Evolutionary conservation across 1,140 invertebrate genomes (phyloP).

Genomic region (Cydia splendana): DNA sequence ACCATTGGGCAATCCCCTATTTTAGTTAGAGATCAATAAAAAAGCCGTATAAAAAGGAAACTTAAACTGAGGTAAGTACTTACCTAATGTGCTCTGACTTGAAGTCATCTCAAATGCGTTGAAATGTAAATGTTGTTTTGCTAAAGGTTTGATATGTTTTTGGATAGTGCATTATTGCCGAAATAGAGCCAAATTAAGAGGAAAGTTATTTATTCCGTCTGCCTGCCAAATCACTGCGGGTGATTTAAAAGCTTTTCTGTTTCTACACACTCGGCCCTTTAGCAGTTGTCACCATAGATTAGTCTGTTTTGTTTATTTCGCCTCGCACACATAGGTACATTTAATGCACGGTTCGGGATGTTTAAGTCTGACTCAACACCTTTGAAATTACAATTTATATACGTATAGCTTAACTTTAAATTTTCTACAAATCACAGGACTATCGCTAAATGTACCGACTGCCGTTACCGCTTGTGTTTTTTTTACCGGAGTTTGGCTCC

Average conservation of each 20-base stretch:
- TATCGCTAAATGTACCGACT: neutral
- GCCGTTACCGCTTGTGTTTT: neutral
- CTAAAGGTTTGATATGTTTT: neutral
- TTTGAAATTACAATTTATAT: neutral
- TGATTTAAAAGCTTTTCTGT: neutral
- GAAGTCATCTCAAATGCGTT: neutral
- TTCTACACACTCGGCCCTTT: neutral
- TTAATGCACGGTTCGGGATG: neutral
- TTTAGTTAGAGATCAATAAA: neutral
- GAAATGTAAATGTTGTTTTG: neutral
- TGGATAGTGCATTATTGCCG: neutral
- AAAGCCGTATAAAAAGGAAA: neutral
- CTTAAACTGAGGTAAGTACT: no score
- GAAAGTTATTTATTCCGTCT: neutral
- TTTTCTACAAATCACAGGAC: neutral
- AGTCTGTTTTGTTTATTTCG: neutral
- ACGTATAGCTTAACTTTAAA: neutral
- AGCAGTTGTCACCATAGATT: neutral
- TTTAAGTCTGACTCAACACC: neutral
- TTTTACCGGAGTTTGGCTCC: conserved; percentile 14
- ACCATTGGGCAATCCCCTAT: no score
- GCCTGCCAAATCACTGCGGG: neutral
- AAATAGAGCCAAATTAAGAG: neutral
- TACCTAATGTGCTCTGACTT: neutral
- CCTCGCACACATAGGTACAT: neutral